phyloP scores from a whole-genome alignment of 2,888 invertebrate species.

The Alviniconcha strummeri region DNA sequence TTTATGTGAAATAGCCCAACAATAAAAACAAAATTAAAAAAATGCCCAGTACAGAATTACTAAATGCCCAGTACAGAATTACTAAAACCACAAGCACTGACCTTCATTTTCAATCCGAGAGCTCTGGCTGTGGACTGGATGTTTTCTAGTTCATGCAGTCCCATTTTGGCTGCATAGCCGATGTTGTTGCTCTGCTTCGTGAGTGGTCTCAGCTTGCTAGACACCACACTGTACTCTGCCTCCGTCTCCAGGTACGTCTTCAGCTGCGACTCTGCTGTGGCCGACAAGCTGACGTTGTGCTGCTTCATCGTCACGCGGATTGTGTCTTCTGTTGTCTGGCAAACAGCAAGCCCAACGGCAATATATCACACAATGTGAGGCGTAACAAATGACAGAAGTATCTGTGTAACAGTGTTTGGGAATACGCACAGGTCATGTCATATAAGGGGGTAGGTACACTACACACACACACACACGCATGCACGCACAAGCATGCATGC shows the following conservation, averaged over 20 bases:
- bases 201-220: slow-evolving; percentile 80
- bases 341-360: not conserved
- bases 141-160: slow-evolving; percentile 84
- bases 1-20: no score
- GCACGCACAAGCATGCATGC: no score
- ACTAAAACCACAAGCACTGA: slow-evolving; percentile 28
- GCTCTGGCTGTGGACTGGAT: slow-evolving; percentile 83
- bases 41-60: no score
- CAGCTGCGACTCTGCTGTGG: slow-evolving; percentile 80
- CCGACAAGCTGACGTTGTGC: slow-evolving; percentile 81
- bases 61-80: no score
- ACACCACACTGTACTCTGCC: slow-evolving; percentile 78
- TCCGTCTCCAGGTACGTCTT: slow-evolving; percentile 83
- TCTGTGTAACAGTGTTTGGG: no score
- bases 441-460: no score
- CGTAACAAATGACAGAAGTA: no score
- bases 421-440: no score
- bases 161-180: slow-evolving; percentile 79
- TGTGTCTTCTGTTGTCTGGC: slow-evolving; percentile 36
- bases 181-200: slow-evolving; percentile 78
- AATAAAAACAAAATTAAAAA: no score
- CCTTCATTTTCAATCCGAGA: slow-evolving; percentile 77
- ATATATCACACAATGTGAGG: no score
- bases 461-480: no score
- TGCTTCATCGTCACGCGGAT: slow-evolving; percentile 84